Evolutionary conservation across 2,797 vertebrate genomes (phyloP).

Genomic region (Pitangus sulphuratus): DNA sequence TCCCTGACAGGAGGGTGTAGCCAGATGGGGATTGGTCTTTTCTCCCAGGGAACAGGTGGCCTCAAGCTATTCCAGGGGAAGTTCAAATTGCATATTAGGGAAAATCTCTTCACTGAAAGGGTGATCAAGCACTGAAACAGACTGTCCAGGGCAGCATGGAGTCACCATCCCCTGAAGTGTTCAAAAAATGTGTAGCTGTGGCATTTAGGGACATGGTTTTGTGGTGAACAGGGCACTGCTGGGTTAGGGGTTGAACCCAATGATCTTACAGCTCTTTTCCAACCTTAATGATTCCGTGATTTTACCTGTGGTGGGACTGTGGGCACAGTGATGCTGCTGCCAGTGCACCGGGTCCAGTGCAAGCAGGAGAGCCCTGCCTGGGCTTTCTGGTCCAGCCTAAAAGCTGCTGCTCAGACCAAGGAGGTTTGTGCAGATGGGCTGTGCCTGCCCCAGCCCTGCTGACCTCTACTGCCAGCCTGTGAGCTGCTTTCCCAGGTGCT

Average conservation of each 20-base stretch:
- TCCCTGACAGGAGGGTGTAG: background rate
- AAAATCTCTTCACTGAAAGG: background rate
- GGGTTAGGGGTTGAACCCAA: background rate
- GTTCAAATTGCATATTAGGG: background rate
- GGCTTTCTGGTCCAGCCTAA: background rate
- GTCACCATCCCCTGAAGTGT: background rate
- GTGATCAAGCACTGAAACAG: background rate
- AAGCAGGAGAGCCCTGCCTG: background rate
- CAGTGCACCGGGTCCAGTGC: rapidly evolving
- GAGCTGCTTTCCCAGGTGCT: background rate
- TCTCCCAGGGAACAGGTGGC: rapidly evolving
- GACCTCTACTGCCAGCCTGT: background rate
- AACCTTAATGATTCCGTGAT: background rate
- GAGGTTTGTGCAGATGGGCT: background rate
- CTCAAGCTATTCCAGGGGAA: background rate
- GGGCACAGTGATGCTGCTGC: background rate
- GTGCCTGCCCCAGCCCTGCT: background rate
- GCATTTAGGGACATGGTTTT: background rate
- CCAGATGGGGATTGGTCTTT: background rate
- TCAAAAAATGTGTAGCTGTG: background rate
- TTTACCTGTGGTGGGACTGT: rapidly evolving
- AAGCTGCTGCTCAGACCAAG: background rate
- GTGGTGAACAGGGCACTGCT: background rate
- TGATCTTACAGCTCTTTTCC: background rate
- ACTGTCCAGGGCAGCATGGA: background rate